Evolutionary conservation across 2,888 invertebrate species (phyloP).

Genomic region (Stenolophus ochropezus): DNA sequence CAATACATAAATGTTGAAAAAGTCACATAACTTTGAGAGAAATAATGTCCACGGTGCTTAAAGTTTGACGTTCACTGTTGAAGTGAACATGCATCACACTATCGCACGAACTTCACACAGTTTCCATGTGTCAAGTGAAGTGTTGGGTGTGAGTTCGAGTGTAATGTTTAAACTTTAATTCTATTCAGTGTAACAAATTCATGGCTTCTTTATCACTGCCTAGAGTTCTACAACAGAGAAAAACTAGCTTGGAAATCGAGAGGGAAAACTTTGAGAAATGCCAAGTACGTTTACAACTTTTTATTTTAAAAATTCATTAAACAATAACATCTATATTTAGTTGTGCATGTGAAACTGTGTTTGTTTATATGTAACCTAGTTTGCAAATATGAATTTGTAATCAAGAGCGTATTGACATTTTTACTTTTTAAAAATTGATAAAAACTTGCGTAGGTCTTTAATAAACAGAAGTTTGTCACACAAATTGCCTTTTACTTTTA

Average conservation of each 20-base stretch:
- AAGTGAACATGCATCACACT: not conserved
- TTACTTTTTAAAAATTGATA: not conserved
- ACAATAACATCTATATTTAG: no score
- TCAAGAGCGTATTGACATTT: not conserved
- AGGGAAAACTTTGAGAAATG: conserved; percentile 89
- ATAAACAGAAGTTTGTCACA: no score
- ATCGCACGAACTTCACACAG: not conserved
- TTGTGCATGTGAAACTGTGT: no score
- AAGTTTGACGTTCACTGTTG: no score
- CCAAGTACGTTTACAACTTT: conserved; percentile 80
- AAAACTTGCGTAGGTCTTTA: no score
- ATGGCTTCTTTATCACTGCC: conserved; percentile 86
- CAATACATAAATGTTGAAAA: no score
- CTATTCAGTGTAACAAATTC: conserved; percentile 41
- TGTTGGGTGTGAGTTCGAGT: not conserved
- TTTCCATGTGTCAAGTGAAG: not conserved
- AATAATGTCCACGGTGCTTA: no score
- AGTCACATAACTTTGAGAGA: no score
- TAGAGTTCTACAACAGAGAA: conserved; percentile 82
- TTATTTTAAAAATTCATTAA: no score
- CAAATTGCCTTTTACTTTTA: no score
- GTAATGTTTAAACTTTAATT: not conserved
- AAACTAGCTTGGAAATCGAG: conserved; percentile 85
- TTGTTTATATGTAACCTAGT: not conserved
- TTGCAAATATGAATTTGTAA: no score